Base-by-base conservation (phyloP, 2,797 vertebrate genomes). In the Cirrhinus molitorella region DNA sequence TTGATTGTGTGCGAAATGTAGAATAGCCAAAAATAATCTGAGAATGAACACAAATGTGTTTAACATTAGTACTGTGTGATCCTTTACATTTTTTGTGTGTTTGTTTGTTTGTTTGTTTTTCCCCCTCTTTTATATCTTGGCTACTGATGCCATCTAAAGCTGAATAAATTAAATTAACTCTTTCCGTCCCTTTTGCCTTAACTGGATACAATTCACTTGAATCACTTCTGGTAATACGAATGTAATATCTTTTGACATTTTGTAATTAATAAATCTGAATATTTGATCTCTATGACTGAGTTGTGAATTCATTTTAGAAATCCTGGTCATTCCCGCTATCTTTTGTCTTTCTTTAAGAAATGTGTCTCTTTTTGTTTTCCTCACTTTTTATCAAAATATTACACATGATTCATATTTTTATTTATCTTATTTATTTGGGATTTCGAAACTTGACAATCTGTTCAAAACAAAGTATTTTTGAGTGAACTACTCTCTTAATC, bases 231-330 rank as follows among this genome's bases (percentile, higher is more conserved):
- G 51, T 49, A 53, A 65, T 3, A 53, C 0, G n/a, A 82, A 75
- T 75, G 71, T 82, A 49, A 66, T 0, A 1, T 8, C 5, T 34
- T 73, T 63, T 66, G 31, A 65, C 59, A 40, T 75, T 81, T 82
- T 82, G 10, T 81, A 74, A 28, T 53, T 21, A 81, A 82, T 82
- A 82, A 82, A 82, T 74, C 0, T 28, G 31, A 74, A 74, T 28
- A 53, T 49, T 66, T 74, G 9, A 66, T 53, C 80, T 53, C 28
- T 19, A 9, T 65, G 21, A 21, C 14, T 21, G 28, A 81, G 70
- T 49, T 63, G 8, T 81, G 40, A 0, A 7, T 72, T 70, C 0
- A 49, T 61, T 80, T 43, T n/a, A 55, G 3, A 28, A 55, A 25
- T 79, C 3, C 5, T 25, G 28, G 12, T 51, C 34, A 17, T 1